phyloP scores from a whole-genome alignment of 2,113 vertebrate species.

The Sorex fumeus region DNA sequence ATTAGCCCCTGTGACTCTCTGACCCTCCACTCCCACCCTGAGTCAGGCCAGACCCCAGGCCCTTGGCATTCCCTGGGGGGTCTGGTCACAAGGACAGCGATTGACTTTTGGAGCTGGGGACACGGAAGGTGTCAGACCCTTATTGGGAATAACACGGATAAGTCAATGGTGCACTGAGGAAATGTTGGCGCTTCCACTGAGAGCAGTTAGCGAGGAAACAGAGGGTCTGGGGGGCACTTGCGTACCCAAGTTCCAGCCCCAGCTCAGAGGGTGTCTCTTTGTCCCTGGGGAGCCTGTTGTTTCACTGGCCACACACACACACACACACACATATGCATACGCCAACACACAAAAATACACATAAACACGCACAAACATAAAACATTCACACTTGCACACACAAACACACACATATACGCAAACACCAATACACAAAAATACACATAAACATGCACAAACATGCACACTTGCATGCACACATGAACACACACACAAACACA shows the following conservation, averaged over 20 bases:
- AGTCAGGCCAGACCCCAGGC: no score
- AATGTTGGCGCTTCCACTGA: neutral
- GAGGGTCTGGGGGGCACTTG: neutral
- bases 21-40: neutral
- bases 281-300: conserved; percentile 21
- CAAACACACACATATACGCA: no score
- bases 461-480: no score
- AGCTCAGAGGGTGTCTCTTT: neutral
- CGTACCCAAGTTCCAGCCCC: neutral
- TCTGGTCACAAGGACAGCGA: neutral
- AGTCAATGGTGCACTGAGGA: neutral
- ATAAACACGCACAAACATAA: no score
- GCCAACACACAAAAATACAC: no score
- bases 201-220: neutral
- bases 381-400: no score
- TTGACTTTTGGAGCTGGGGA: neutral
- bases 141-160: no score
- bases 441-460: no score
- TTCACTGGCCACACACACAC: neutral
- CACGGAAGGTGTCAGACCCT: no score
- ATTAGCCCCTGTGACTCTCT: neutral
- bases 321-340: no score
- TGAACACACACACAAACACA: no score
- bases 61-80: neutral
- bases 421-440: no score